Conservation (phyloP, 2,888 invertebrate species). For the Epiblema foenella region DNA sequence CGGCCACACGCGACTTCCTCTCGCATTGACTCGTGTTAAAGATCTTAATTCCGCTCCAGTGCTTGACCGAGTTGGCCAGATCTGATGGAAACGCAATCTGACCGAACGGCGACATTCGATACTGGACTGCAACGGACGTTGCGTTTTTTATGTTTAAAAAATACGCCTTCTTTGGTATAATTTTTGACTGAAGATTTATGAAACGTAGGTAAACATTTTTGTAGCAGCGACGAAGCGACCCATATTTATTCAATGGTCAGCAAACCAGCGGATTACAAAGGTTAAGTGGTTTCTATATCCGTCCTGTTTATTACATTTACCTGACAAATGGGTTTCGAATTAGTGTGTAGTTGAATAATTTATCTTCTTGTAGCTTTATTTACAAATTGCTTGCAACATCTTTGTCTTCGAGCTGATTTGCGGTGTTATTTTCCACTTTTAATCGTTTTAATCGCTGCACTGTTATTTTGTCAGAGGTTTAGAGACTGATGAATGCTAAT, state of each 20-base stretch:
- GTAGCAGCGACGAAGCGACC: neutral
- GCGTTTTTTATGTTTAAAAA: conserved; percentile 51
- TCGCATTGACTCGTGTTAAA: conserved; percentile 61
- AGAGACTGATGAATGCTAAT: neutral
- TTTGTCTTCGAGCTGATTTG: neutral
- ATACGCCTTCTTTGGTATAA: neutral
- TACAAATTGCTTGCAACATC: neutral
- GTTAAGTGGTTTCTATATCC: neutral
- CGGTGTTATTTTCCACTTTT: neutral
- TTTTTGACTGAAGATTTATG: neutral
- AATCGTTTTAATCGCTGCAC: neutral
- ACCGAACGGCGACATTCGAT: conserved; percentile 72
- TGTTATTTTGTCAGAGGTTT: neutral
- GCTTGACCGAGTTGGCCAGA: conserved; percentile 50
- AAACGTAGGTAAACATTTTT: neutral
- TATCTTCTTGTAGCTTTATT: neutral
- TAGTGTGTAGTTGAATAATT: conserved; percentile 1
- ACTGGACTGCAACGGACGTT: conserved; percentile 61
- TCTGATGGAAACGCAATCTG: conserved; percentile 67
- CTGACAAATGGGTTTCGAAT: neutral
- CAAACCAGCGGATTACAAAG: neutral
- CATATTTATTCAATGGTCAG: neutral
- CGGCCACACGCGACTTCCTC: conserved; percentile 49
- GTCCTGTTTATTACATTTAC: neutral
- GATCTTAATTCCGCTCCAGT: conserved; percentile 68